These are phyloP conservation scores for Dipodomys merriami DNA, from an alignment of 2,113 vertebrate genomes.

Conservation along the genomic window DNA sequence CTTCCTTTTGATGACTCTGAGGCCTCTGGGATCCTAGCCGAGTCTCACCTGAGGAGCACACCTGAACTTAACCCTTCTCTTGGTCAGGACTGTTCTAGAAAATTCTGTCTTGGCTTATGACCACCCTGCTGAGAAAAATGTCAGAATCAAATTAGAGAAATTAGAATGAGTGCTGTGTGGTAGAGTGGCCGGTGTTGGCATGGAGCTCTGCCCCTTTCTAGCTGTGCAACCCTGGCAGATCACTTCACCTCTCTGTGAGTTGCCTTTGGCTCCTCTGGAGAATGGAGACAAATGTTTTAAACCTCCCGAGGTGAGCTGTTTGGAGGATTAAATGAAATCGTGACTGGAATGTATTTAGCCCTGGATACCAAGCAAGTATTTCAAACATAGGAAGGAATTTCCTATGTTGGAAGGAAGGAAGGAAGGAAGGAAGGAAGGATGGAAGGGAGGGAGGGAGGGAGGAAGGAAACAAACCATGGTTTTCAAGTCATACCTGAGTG, in stretches of 20 bases:
- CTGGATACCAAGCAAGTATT: background rate
- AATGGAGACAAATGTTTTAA: background rate
- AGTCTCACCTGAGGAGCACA: too few relatives aligned
- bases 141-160: background rate
- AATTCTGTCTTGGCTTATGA: background rate
- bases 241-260: background rate
- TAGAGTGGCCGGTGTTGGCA: too few relatives aligned
- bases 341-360: background rate
- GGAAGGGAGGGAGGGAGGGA: too few relatives aligned
- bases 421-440: too few relatives aligned
- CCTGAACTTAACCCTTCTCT: background rate
- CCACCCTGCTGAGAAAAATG: background rate
- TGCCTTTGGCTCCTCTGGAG: background rate
- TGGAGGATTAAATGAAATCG: background rate
- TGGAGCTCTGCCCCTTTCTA: background rate
- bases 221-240: background rate
- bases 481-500: background rate
- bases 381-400: background rate
- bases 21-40: background rate
- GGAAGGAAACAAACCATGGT: background rate
- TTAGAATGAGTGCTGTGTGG: too few relatives aligned
- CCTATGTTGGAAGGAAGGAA: too few relatives aligned
- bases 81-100: background rate
- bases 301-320: background rate
- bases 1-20: background rate